Evolutionary conservation across 2,113 vertebrate genomes (phyloP).

Genomic region (Indicator indicator): DNA sequence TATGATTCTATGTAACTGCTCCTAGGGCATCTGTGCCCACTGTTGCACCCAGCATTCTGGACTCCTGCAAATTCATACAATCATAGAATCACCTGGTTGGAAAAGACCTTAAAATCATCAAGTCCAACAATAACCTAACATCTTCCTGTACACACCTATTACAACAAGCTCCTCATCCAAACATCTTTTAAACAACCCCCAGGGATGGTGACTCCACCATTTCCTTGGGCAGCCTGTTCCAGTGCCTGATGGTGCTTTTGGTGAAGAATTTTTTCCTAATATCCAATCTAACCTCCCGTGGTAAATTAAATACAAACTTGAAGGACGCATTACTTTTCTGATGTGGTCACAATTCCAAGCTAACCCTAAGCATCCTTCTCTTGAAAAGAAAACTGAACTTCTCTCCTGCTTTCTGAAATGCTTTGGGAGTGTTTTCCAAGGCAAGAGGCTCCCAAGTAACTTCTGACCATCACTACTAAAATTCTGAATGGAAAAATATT

Average conservation of each 20-base stretch:
- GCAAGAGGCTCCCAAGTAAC: background rate
- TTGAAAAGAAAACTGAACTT: background rate
- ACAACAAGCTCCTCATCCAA: too few species aligned
- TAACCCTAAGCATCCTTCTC: background rate
- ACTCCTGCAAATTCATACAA: background rate
- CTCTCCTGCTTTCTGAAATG: background rate
- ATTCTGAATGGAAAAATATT: background rate
- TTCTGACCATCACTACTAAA: background rate
- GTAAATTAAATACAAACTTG: background rate
- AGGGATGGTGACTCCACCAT: too few species aligned
- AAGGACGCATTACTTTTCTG: background rate
- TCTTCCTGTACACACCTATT: too few species aligned
- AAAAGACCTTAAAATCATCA: too few species aligned
- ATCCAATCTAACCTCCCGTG: too few species aligned
- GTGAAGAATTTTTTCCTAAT: too few species aligned
- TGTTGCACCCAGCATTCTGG: too few species aligned
- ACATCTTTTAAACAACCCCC: too few species aligned
- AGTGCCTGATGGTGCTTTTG: too few species aligned
- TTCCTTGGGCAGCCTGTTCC: too few species aligned
- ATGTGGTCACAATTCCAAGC: fast-evolving
- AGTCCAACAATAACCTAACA: too few species aligned
- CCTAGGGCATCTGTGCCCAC: background rate
- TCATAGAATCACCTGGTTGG: too few species aligned
- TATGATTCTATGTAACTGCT: background rate
- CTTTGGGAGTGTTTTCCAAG: background rate